phyloP scores from a whole-genome alignment of 2,888 invertebrate species.

The Gymnoscelis rufifasciata region DNA sequence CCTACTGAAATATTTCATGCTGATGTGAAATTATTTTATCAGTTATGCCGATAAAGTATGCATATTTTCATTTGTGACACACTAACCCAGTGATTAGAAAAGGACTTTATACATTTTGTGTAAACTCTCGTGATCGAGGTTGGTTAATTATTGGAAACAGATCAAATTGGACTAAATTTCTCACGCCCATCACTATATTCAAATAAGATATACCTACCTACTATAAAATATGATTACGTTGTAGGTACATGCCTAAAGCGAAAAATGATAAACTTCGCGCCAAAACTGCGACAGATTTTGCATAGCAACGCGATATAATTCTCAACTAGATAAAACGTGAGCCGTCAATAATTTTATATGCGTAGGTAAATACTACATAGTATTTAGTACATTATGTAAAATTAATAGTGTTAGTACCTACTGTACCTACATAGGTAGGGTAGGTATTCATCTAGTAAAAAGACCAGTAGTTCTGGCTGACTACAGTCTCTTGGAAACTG shows the following conservation, averaged over 20 bases:
- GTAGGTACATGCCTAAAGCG: conserved; percentile 9
- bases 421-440: conserved; percentile 5
- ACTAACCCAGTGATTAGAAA: conserved; percentile 29
- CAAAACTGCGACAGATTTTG: conserved; percentile 30
- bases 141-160: too few relatives aligned
- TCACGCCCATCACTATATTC: too few relatives aligned
- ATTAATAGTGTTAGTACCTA: neutral
- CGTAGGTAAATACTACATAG: neutral
- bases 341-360: neutral
- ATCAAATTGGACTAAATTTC: too few relatives aligned
- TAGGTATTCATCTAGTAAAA: conserved; percentile 14
- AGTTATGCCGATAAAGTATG: conserved; percentile 33
- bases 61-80: conserved; percentile 34
- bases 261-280: conserved; percentile 38
- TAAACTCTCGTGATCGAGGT: too few relatives aligned
- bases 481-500: conserved; percentile 36
- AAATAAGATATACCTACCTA: too few relatives aligned
- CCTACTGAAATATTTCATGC: conserved; percentile 33
- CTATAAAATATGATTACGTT: too few relatives aligned
- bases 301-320: conserved; percentile 29
- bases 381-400: neutral
- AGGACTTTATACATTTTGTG: too few relatives aligned
- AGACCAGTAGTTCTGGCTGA: conserved; percentile 19
- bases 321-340: conserved; percentile 12
- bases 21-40: conserved; percentile 44